These are phyloP conservation scores for Tadarida brasiliensis DNA, from an alignment of 2,797 vertebrate genomes.

Conservation along the genomic window DNA sequence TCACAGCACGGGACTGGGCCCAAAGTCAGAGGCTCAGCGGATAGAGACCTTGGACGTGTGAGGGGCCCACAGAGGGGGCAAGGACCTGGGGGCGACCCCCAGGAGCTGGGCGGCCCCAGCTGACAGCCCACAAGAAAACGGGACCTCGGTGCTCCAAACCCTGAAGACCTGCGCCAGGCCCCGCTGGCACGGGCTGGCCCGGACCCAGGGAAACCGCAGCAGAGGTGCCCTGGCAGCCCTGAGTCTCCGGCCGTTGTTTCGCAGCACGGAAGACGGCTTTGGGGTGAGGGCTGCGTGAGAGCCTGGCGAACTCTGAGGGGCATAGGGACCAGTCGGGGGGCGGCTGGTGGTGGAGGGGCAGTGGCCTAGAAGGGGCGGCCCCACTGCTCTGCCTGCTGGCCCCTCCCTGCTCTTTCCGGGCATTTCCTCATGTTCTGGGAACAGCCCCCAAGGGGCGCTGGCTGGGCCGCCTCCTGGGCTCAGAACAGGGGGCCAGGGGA, in stretches of 20 bases:
- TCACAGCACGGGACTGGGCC: not conserved
- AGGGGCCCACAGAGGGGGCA: not conserved
- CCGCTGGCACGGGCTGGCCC: accelerated
- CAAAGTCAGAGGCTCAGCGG: not conserved
- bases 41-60: not conserved
- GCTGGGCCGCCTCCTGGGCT: accelerated
- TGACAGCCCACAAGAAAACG: accelerated
- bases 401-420: not conserved
- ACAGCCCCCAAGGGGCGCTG: accelerated
- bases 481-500: not conserved
- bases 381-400: not conserved
- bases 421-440: not conserved
- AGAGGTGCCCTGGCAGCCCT: not conserved
- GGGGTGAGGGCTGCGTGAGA: not conserved
- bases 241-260: no score
- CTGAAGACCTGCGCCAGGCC: not conserved
- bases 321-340: not conserved
- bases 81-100: not conserved
- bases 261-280: accelerated
- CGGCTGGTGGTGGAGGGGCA: not conserved
- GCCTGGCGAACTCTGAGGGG: not conserved
- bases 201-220: accelerated
- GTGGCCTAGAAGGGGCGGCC: not conserved
- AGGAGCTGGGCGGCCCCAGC: not conserved
- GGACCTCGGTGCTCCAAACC: no score